These are phyloP conservation scores for Muscicapa comitata DNA, from an alignment of 2,797 vertebrate genomes.

Conservation along the genomic window DNA sequence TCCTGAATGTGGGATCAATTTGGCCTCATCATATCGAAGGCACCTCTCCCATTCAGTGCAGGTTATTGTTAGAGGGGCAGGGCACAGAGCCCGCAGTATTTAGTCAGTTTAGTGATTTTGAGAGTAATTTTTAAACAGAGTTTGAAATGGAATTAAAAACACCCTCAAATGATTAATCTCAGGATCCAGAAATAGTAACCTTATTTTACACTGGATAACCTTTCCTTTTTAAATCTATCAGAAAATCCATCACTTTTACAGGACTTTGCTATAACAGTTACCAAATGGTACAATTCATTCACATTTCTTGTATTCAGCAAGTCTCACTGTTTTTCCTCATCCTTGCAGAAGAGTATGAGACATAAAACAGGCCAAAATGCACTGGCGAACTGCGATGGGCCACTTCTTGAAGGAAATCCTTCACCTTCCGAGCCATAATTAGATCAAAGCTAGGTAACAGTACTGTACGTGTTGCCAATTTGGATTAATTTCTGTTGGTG, in stretches of 20 bases:
- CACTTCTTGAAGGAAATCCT: constrained; percentile 88
- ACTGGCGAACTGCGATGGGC: constrained; percentile 81
- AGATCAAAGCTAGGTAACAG: constrained; percentile 83
- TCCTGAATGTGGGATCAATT: background rate
- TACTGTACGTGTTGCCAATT: constrained; percentile 63
- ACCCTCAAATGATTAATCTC: background rate
- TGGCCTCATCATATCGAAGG: accelerated
- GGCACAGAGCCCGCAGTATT: background rate
- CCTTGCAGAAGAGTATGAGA: constrained; percentile 85
- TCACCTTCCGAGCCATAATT: constrained; percentile 82
- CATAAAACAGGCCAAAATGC: constrained; percentile 75
- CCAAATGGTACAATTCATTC: constrained; percentile 3
- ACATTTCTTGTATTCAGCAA: constrained; percentile 19
- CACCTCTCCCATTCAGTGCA: background rate
- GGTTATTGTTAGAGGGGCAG: background rate
- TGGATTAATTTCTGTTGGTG: constrained; percentile 64
- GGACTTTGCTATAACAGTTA: background rate
- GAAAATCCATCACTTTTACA: background rate
- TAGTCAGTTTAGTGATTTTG: background rate
- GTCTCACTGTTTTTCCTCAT: constrained; percentile 80
- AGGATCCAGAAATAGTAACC: background rate
- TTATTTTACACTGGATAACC: background rate
- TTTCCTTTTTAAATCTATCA: background rate
- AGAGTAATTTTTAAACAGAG: background rate
- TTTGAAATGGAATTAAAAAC: background rate